These are phyloP conservation scores for Motacilla tschutschensis DNA, from an alignment of 2,113 vertebrate genomes.

Conservation along the genomic window DNA sequence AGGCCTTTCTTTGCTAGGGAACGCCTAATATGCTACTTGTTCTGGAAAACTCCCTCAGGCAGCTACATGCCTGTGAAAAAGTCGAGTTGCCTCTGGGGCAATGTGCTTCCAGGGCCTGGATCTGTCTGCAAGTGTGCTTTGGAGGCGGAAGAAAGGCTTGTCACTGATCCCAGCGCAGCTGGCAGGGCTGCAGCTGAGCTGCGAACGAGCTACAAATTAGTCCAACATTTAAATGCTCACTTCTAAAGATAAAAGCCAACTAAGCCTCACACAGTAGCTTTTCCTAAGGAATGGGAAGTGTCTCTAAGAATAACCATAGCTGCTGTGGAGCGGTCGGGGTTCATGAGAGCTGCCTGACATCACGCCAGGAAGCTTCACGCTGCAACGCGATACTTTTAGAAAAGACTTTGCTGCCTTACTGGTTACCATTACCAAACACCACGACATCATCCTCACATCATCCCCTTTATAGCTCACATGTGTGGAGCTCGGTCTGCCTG, in stretches of 20 bases:
- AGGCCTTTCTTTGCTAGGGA: background rate
- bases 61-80: slow-evolving; percentile 26
- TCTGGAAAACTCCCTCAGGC: slow-evolving; percentile 54
- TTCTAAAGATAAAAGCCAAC: slow-evolving; percentile 46
- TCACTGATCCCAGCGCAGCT: slow-evolving; percentile 22
- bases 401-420: background rate
- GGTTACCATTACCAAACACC: background rate
- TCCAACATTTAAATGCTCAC: slow-evolving; percentile 31
- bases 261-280: slow-evolving; percentile 25
- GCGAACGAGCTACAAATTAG: slow-evolving; percentile 45
- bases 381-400: background rate
- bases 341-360: slow-evolving; percentile 4
- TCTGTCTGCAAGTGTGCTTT: slow-evolving; percentile 34
- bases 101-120: slow-evolving; percentile 7
- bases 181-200: slow-evolving; percentile 49
- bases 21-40: slow-evolving; percentile 7
- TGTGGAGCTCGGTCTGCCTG: background rate
- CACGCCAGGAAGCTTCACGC: background rate
- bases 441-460: background rate
- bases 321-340: background rate
- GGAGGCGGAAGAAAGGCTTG: slow-evolving; percentile 45
- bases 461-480: background rate
- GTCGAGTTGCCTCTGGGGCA: slow-evolving; percentile 22
- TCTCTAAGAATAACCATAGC: slow-evolving; percentile 26
- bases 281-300: slow-evolving; percentile 38